phyloP scores from a whole-genome alignment of 2,888 invertebrate species.

The Therioaphis trifolii region DNA sequence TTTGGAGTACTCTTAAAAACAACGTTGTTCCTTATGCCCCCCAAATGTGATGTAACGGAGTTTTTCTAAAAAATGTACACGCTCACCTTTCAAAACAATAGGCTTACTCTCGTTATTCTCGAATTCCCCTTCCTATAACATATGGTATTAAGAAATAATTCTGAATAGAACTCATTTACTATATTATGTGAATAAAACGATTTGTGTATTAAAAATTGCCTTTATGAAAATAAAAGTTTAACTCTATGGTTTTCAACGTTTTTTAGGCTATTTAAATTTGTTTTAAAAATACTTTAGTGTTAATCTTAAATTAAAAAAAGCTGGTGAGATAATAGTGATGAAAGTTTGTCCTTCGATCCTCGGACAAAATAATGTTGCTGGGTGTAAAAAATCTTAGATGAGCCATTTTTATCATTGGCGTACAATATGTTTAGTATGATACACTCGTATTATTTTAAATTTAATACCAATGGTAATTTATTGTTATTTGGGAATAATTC shows the following conservation, averaged over 20 bases:
- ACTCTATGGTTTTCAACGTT: not conserved
- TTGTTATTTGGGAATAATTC: no score
- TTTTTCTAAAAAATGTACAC: conserved; percentile 49
- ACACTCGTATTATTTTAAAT: no score
- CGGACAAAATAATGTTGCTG: no score
- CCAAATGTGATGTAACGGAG: conserved; percentile 48
- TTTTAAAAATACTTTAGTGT: not conserved
- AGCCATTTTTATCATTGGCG: no score
- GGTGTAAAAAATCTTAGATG: no score
- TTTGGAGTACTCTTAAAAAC: conserved; percentile 59
- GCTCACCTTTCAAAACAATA: conserved; percentile 45
- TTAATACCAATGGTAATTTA: no score
- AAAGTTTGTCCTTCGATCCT: no score
- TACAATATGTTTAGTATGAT: no score
- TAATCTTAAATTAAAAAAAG: no score
- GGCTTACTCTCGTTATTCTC: conserved; percentile 12
- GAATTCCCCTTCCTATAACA: conserved; percentile 28
- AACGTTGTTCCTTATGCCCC: conserved; percentile 15
- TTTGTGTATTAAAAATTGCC: not conserved
- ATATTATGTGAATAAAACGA: not conserved
- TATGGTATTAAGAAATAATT: conserved; percentile 41
- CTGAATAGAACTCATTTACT: conserved; percentile 42
- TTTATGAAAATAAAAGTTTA: conserved; percentile 3
- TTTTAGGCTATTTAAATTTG: not conserved
- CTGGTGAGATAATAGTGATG: no score